phyloP scores from a whole-genome alignment of 2,797 vertebrate species.

The Pantherophis vulpinus region DNA sequence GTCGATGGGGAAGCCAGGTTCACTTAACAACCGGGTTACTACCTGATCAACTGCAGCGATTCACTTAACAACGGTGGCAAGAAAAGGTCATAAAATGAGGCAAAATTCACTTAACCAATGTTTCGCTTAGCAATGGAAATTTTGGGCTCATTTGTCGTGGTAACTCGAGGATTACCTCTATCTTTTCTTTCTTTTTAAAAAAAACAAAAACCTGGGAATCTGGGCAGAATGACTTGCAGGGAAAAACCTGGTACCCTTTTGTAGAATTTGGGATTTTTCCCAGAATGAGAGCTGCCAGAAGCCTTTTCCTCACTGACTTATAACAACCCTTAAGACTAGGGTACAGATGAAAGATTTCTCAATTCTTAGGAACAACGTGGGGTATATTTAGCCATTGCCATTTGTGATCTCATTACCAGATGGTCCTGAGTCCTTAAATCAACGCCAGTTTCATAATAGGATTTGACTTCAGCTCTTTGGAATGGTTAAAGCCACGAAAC shows the following conservation, averaged over 20 bases:
- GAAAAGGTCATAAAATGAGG: no score
- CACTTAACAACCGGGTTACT: no score
- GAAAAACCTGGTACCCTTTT: not conserved
- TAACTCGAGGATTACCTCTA: not conserved
- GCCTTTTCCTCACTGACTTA: constrained; percentile 43
- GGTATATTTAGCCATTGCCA: constrained; percentile 67
- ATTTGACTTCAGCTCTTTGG: constrained; percentile 71
- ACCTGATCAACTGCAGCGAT: no score
- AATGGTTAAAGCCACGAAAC: constrained; percentile 50
- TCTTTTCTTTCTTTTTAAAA: not conserved
- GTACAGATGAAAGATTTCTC: constrained; percentile 51
- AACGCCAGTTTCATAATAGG: constrained; percentile 79
- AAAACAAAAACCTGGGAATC: not conserved
- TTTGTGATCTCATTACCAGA: constrained; percentile 65
- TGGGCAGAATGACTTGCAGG: not conserved
- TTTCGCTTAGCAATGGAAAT: no score
- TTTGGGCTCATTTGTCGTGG: no score
- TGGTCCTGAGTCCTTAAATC: constrained; percentile 77
- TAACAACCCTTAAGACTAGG: constrained; percentile 44
- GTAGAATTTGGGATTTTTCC: not conserved
- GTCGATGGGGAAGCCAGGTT: no score
- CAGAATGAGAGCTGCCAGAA: constrained; percentile 1
- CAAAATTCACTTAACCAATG: no score
- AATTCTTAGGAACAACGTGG: constrained; percentile 59
- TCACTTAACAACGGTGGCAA: no score